These are phyloP conservation scores for Brachyopa scutellaris DNA, from an alignment of 2,888 invertebrate species.

Conservation along the genomic window DNA sequence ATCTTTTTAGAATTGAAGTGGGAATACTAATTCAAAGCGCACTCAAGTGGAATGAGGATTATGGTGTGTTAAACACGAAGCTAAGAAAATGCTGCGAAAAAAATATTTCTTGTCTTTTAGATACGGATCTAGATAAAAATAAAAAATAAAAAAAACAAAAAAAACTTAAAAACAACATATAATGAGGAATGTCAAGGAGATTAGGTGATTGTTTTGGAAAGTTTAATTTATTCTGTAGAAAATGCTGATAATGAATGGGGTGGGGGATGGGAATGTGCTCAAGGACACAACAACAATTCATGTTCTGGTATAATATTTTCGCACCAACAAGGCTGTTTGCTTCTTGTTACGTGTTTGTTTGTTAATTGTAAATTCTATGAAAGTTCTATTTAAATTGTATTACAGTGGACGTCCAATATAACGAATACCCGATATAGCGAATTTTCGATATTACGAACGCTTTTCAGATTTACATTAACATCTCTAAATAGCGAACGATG, in stretches of 20 bases:
- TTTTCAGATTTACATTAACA: no score
- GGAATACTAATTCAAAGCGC: conserved; percentile 39
- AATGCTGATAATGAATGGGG: conserved; percentile 11
- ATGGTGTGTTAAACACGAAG: conserved; percentile 27
- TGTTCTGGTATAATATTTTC: conserved; percentile 5
- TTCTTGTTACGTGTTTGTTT: not conserved
- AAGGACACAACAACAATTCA: no score
- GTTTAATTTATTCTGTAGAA: conserved; percentile 53
- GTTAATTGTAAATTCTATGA: not conserved
- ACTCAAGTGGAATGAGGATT: conserved; percentile 49
- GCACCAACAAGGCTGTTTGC: not conserved
- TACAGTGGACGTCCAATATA: no score
- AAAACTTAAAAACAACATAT: no score
- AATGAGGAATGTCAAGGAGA: conserved; percentile 65
- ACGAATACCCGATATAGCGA: no score
- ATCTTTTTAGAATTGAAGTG: conserved; percentile 34
- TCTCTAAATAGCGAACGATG: no score
- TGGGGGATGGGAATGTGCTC: no score
- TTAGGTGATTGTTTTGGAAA: conserved; percentile 62
- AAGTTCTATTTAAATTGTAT: no score
- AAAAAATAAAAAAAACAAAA: conserved; percentile 24
- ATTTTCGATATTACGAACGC: no score
- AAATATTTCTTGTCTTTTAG: conserved; percentile 17
- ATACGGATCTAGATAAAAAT: conserved; percentile 6
- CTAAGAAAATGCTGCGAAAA: conserved; percentile 7